A percentile compares a stretch with the other conserved stretches of the same genome.
These are phyloP conservation scores for Sebastes alutus DNA, from an alignment of 2,797 vertebrate species.

Conservation along the genomic window DNA sequence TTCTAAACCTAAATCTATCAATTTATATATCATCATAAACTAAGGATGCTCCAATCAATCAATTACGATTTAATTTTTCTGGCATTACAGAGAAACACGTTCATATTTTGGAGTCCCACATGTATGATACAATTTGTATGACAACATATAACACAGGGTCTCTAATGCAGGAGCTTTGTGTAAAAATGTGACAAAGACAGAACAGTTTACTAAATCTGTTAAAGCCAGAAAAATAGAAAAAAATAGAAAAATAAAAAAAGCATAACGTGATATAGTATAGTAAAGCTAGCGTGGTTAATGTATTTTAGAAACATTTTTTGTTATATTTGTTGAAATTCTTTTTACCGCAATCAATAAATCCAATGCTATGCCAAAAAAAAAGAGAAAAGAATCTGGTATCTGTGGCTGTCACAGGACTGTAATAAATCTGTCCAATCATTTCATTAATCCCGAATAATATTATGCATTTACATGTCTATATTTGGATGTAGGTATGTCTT, in stretches of 20 bases:
- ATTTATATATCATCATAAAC: background rate
- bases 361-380: no score
- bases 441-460: no score
- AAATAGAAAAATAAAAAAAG: no score
- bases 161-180: background rate
- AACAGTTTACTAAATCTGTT: background rate
- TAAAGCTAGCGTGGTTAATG: no score
- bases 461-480: background rate
- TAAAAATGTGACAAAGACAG: background rate
- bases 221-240: background rate
- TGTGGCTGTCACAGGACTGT: no score
- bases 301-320: background rate
- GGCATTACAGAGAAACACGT: background rate
- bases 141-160: background rate
- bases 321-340: no score
- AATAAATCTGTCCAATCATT: no score
- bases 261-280: background rate
- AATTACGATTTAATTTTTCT: background rate
- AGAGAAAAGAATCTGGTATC: no score
- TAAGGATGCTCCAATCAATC: background rate
- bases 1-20: background rate
- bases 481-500: background rate
- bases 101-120: background rate
- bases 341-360: no score
- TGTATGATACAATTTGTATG: background rate